Conservation (phyloP, 2,797 vertebrate species). For the Austrolebias charrua region DNA sequence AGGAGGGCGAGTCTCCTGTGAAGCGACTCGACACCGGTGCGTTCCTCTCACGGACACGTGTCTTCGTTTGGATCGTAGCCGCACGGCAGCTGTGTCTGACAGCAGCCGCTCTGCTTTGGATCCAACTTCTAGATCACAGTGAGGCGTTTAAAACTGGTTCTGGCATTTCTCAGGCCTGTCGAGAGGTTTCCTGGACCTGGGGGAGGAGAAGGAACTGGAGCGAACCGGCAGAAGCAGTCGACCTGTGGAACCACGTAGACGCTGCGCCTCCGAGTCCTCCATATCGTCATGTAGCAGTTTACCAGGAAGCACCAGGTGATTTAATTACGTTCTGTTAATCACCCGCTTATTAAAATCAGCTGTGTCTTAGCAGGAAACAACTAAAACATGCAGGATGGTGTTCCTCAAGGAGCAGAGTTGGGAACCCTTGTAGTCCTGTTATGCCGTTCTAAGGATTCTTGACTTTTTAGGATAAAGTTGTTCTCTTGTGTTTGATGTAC, state of each 20-base stretch:
- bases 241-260: constrained; percentile 85
- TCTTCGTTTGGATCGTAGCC: not conserved
- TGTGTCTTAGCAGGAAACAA: too few species aligned
- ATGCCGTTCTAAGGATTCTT: too few species aligned
- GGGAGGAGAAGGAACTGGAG: constrained; percentile 76
- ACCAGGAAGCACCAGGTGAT: constrained; percentile 87
- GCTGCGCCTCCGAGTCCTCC: constrained; percentile 97
- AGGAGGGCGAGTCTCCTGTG: constrained; percentile 86
- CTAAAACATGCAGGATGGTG: too few species aligned
- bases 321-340: too few species aligned
- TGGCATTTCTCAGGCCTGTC: constrained; percentile 82
- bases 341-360: too few species aligned
- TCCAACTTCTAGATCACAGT: not conserved
- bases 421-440: too few species aligned
- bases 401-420: too few species aligned
- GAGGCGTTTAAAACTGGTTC: not conserved
- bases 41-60: too few species aligned
- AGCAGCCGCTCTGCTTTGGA: not conserved
- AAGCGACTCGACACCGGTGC: constrained; percentile 91
- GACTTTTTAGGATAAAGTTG: not conserved
- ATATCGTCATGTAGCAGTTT: constrained; percentile 93
- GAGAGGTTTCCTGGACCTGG: constrained; percentile 85
- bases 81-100: not conserved
- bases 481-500: not conserved
- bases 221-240: constrained; percentile 68